phyloP scores from a whole-genome alignment of 2,888 invertebrate genomes.

The Conomelus anceps region DNA sequence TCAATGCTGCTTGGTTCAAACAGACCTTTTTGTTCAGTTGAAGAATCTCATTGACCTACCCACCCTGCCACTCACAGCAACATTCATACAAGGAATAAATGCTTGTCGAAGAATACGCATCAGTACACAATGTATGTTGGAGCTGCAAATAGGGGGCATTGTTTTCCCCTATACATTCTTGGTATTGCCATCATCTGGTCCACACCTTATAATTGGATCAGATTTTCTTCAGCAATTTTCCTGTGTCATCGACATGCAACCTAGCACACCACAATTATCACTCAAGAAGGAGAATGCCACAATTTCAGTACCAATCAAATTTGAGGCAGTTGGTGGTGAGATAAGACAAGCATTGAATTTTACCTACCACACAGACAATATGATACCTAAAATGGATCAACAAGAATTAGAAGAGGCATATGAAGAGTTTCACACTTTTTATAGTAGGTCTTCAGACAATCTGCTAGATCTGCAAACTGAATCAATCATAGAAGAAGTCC shows the following conservation, averaged over 20 bases:
- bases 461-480: neutral
- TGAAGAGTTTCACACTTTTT: neutral
- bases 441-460: neutral
- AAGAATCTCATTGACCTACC: neutral
- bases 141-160: neutral
- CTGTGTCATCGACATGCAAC: neutral
- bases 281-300: too few species aligned
- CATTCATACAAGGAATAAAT: neutral
- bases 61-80: neutral
- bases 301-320: neutral
- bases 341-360: neutral
- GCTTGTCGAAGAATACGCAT: neutral
- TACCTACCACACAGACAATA: neutral
- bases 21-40: neutral
- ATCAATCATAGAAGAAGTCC: neutral
- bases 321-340: neutral
- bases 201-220: neutral
- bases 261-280: neutral
- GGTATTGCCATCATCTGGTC: neutral
- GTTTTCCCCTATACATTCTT: neutral
- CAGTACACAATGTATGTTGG: neutral
- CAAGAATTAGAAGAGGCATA: neutral
- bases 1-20: neutral
- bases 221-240: neutral
- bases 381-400: neutral